phyloP scores from a whole-genome alignment of 2,113 vertebrate genomes.

The Sapajus apella region DNA sequence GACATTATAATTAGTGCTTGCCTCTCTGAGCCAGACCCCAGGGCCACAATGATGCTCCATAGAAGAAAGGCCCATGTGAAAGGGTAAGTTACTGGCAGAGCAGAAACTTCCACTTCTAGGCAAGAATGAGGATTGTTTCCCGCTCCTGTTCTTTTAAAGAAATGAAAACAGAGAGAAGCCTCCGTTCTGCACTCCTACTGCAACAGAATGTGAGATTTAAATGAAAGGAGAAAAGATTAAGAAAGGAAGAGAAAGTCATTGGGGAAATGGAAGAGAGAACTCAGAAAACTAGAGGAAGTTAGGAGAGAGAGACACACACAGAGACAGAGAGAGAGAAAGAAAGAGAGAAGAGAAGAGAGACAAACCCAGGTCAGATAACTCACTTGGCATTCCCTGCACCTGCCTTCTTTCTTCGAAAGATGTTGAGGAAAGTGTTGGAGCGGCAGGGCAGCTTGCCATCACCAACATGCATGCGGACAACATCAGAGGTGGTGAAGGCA shows the following conservation, averaged over 20 bases:
- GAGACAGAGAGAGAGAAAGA: not conserved
- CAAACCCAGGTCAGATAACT: conserved; percentile 77
- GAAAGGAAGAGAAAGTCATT: not conserved
- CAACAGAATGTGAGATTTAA: not conserved
- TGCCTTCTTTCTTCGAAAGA: conserved; percentile 98
- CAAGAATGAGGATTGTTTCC: not conserved
- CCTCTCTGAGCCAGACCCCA: not conserved
- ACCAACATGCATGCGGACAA: conserved; percentile 98
- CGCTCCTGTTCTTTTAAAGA: not conserved
- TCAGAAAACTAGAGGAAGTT: not conserved
- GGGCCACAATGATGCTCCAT: not conserved
- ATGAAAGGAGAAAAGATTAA: not conserved
- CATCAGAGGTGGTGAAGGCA: conserved; percentile 99
- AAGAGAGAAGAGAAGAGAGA: not conserved
- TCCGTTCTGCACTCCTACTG: not conserved
- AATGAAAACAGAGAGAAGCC: not conserved
- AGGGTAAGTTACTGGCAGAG: not conserved
- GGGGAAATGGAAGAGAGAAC: not conserved
- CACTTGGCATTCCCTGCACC: conserved; percentile 93
- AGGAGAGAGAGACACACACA: not conserved
- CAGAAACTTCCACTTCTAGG: not conserved
- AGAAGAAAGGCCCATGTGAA: not conserved
- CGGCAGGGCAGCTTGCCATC: conserved; percentile 95
- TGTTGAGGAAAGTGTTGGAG: conserved; percentile 96
- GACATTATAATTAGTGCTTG: not conserved